Evolutionary conservation across 2,888 invertebrate species (phyloP).

Genomic region (Stegana nigrithorax): DNA sequence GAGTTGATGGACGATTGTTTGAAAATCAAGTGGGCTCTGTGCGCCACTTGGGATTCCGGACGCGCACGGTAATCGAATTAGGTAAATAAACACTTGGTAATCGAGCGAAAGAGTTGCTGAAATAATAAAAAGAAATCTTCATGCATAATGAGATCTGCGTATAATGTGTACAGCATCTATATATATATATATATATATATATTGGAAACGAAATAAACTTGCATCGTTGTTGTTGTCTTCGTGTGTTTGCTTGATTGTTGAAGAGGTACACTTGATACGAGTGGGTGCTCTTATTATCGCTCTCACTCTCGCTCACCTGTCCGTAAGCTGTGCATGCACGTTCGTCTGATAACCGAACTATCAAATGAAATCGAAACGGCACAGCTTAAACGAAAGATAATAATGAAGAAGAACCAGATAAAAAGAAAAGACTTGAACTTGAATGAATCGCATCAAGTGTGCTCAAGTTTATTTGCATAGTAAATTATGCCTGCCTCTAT

Average conservation of each 20-base stretch:
- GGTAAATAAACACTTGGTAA: constrained; percentile 58
- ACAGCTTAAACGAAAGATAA: no score
- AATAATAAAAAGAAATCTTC: no score
- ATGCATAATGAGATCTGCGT: no score
- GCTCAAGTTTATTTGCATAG: constrained; percentile 54
- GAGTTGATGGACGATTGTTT: constrained; percentile 43
- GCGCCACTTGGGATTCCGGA: constrained; percentile 54
- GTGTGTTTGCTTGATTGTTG: constrained; percentile 61
- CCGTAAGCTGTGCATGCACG: not conserved
- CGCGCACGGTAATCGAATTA: constrained; percentile 61
- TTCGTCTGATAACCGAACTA: not conserved
- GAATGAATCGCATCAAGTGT: not conserved
- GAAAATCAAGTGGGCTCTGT: constrained; percentile 46
- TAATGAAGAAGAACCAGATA: no score
- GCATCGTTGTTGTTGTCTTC: no score
- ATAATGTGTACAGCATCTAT: no score
- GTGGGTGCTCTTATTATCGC: no score
- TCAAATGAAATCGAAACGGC: no score
- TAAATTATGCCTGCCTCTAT: constrained; percentile 56
- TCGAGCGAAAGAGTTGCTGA: constrained; percentile 54
- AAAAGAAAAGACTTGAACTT: no score
- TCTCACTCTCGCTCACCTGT: not conserved
- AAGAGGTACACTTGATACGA: constrained; percentile 48
- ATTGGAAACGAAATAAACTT: no score
- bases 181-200: no score